Conservation (phyloP, 2,888 invertebrate species). For the Drosophila kokeensis region DNA sequence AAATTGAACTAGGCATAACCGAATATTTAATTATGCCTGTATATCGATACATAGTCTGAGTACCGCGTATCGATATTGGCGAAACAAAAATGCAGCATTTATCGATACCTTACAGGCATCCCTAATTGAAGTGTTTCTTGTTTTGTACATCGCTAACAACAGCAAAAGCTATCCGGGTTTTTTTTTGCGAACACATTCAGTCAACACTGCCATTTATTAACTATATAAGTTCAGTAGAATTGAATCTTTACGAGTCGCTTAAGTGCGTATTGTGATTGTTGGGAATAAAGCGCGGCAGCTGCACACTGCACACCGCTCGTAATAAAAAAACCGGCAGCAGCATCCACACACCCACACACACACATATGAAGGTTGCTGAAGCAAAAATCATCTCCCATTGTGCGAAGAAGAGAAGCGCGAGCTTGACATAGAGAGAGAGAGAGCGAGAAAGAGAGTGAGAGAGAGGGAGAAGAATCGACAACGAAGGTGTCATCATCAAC, state of each 20-base stretch:
- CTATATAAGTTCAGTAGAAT: conserved; percentile 5
- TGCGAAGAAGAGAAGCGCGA: conserved; percentile 13
- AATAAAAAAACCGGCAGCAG: conserved; percentile 53
- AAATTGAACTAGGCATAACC: background rate
- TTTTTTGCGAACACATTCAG: conserved; percentile 29
- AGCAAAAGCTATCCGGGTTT: conserved; percentile 32
- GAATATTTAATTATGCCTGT: background rate
- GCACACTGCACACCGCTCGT: background rate
- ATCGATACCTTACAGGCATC: conserved; percentile 22
- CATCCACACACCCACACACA: conserved; percentile 23
- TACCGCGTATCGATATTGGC: background rate
- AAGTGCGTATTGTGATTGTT: conserved; percentile 14
- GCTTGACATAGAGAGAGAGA: conserved; percentile 2
- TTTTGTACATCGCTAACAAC: conserved; percentile 40
- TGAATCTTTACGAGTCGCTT: background rate
- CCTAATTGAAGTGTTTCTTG: conserved; percentile 30
- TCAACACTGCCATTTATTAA: conserved; percentile 12
- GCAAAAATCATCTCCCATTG: conserved; percentile 30
- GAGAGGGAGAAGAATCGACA: background rate
- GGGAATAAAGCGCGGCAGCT: conserved; percentile 11
- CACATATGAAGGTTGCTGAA: conserved; percentile 30
- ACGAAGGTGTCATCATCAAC: conserved; percentile 41
- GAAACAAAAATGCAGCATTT: background rate
- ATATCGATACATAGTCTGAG: background rate
- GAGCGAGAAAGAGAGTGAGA: conserved; percentile 5